phyloP scores from a whole-genome alignment of 2,797 vertebrate genomes.

The Novumbra hubbsi region DNA sequence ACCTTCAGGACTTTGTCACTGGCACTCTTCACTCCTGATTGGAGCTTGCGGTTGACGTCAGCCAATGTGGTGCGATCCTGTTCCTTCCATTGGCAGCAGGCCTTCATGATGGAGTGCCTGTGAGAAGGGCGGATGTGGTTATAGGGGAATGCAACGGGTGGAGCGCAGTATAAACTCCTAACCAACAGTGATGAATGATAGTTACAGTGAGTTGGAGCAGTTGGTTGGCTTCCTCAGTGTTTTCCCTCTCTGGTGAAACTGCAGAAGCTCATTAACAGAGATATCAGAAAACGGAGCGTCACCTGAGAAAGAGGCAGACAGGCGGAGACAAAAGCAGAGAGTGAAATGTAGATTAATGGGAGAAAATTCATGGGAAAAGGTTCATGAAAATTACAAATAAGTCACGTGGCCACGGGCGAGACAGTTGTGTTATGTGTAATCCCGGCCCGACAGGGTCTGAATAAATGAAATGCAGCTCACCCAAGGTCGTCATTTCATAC shows the following conservation, averaged over 20 bases:
- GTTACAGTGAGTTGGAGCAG: conserved; percentile 84
- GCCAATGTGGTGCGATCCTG: conserved; percentile 70
- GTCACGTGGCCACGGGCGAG: not conserved
- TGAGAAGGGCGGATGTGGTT: conserved; percentile 9
- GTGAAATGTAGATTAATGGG: not conserved
- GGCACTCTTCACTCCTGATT: conserved; percentile 73
- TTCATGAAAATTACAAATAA: not conserved
- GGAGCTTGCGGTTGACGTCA: conserved; percentile 73
- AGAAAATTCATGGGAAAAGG: not conserved
- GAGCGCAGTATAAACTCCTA: not conserved
- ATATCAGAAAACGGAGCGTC: conserved; percentile 90
- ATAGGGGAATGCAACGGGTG: not conserved
- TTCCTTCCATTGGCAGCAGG: conserved; percentile 87
- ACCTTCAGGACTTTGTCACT: conserved; percentile 81
- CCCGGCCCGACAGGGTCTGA: not conserved
- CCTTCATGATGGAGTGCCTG: conserved; percentile 85
- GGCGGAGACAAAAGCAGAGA: not conserved
- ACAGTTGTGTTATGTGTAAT: not conserved
- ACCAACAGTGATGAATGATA: not conserved
- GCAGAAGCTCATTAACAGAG: conserved; percentile 78
- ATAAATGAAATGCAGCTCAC: conserved; percentile 69
- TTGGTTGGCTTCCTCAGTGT: conserved; percentile 82
- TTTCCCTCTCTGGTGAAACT: conserved; percentile 85
- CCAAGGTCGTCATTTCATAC: conserved; percentile 92
- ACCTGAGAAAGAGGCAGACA: conserved; percentile 64